Evolutionary conservation across 1,140 invertebrate species (phyloP), one percentile per base, ranked within the genome.

Genomic region (Lutraria rhynchaena): DNA sequence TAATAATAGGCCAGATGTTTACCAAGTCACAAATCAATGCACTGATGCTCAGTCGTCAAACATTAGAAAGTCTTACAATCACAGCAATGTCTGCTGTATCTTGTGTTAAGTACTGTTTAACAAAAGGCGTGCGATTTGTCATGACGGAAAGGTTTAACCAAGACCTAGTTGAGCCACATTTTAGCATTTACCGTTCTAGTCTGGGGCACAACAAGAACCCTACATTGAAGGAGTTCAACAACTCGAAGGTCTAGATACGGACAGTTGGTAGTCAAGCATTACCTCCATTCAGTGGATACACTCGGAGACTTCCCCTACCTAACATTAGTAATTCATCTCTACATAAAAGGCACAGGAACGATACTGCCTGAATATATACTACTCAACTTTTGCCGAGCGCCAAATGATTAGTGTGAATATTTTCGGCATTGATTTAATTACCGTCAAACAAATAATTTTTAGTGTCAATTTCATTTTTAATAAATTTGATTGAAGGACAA

Each of bases 151-250:
- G 58, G 17, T 85, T 83, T 61, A 85, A 83, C 35, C 81, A 85
- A 58, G 81, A 85, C 44, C 80, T 81, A 3, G 22, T 85, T 17
- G 81, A 85, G 51, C 83, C 82, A 58, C 73, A 78, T 51, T 85
- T 85, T 58, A 65, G 71, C 11, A 65, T 76, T 41, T 73, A 77
- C 17, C 37, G 83, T 5, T 31, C 69, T 22, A 81, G 57, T 37
- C 3, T 29, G 0, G 80, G 73, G 0, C 15, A 22, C 19, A 77
- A 78, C 24, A 76, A 75, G 15, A 84, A 81, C 29, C 71, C 83
- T 3, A 76, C 60, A 35, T 53, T 84, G 4, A 31, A 63, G 22
- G 35, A 82, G 3, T 76, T 83, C 1, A 73, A 55, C 17, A 77
- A 83, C 33, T 33, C 53, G 19, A 80, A 81, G 70, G 78, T 76